These are phyloP conservation scores for Agrypnia vestita DNA, from an alignment of 1,140 invertebrate species.

Conservation along the genomic window DNA sequence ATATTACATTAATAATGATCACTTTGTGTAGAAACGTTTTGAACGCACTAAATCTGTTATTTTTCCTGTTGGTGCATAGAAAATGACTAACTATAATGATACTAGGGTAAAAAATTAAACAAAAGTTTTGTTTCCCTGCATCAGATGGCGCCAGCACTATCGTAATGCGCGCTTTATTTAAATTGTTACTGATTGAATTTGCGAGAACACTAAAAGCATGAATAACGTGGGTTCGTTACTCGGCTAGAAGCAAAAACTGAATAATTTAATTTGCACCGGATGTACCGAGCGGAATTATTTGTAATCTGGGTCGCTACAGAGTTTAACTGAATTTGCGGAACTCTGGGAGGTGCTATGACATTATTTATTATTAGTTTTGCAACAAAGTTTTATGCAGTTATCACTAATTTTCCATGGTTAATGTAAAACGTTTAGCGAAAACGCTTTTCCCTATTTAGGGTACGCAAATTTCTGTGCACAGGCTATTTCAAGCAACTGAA, in stretches of 20 bases:
- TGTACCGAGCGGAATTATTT: not conserved
- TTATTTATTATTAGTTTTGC: not conserved
- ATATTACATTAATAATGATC: too few relatives aligned
- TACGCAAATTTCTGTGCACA: too few relatives aligned
- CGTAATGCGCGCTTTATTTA: not conserved
- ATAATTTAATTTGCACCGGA: conserved; percentile 10
- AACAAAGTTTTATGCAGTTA: not conserved
- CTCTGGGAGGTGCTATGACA: not conserved
- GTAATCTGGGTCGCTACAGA: not conserved
- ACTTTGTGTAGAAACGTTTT: too few relatives aligned
- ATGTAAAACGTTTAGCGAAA: too few relatives aligned
- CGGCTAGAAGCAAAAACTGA: conserved; percentile 8
- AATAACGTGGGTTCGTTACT: conserved; percentile 15
- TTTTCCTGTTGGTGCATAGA: too few relatives aligned
- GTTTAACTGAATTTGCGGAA: not conserved
- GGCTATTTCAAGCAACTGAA: too few relatives aligned
- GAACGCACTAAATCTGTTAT: too few relatives aligned
- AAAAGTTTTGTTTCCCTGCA: too few relatives aligned
- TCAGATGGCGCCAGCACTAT: not conserved
- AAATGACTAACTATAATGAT: too few relatives aligned
- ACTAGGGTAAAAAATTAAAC: too few relatives aligned
- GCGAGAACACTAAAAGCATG: not conserved
- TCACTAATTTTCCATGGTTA: not conserved
- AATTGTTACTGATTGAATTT: conserved; percentile 18
- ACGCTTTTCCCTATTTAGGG: too few relatives aligned